A percentile compares a stretch with the other conserved stretches of the same genome.
Conservation (phyloP, 2,888 invertebrate genomes). For the Scaptodrosophila latifasciaeformis region DNA sequence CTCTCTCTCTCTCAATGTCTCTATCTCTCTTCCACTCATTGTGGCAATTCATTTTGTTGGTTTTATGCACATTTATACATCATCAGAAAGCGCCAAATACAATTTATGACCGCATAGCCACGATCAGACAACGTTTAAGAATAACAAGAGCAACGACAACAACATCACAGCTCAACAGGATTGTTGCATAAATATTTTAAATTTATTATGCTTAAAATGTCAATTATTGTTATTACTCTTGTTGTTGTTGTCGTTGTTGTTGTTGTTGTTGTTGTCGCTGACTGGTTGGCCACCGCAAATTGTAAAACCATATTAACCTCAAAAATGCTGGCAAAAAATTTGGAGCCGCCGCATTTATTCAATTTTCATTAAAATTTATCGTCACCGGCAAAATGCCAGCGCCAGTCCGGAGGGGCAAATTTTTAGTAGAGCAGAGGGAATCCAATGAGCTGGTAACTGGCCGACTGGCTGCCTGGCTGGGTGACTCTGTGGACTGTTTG, state of each 20-base stretch:
- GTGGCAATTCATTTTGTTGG: conserved; percentile 26
- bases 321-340: conserved; percentile 25
- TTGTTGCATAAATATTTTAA: conserved; percentile 3
- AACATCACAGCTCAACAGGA: neutral
- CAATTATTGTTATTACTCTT: neutral
- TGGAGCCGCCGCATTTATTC: conserved; percentile 41
- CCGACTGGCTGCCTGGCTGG: conserved; percentile 17
- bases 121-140: neutral
- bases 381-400: conserved; percentile 11
- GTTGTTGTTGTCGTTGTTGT: neutral
- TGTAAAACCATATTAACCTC: conserved; percentile 10
- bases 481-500: conserved; percentile 20
- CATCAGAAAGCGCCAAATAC: conserved; percentile 2
- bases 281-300: neutral
- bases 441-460: neutral
- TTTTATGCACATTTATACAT: conserved; percentile 24
- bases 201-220: neutral
- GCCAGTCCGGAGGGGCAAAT: neutral
- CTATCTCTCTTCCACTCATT: conserved; percentile 3
- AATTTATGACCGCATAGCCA: conserved; percentile 1
- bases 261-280: neutral
- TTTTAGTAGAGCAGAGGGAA: neutral
- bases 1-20: conserved; percentile 16
- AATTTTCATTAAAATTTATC: conserved; percentile 61
- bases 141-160: neutral